These are phyloP conservation scores for Brachionus angularis DNA, from an alignment of 1,140 invertebrate genomes.

Conservation along the genomic window DNA sequence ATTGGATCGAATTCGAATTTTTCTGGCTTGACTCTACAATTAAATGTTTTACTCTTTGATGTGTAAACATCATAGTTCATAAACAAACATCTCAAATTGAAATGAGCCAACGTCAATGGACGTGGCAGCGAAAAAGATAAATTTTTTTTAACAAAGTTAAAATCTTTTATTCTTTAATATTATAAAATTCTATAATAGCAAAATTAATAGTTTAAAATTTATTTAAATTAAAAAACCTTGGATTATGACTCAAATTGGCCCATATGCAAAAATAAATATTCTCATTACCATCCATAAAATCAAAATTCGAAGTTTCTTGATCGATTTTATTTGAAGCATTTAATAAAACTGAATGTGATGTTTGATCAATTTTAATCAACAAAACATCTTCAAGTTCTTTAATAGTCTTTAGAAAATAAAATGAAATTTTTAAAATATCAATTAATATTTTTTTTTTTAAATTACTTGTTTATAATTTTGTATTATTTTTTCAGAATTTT, in stretches of 20 bases:
- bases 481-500: background rate
- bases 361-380: slow-evolving; percentile 51
- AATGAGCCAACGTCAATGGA: slow-evolving; percentile 52
- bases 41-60: slow-evolving; percentile 50
- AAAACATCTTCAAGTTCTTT: slow-evolving; percentile 52
- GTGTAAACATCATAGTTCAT: slow-evolving; percentile 56
- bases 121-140: slow-evolving; percentile 55
- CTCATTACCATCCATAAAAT: slow-evolving; percentile 48
- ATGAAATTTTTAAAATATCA: background rate
- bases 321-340: slow-evolving; percentile 51
- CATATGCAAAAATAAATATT: slow-evolving; percentile 54
- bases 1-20: slow-evolving; percentile 47
- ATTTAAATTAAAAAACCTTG: slow-evolving; percentile 47
- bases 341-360: slow-evolving; percentile 50
- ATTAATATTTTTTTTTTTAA: background rate
- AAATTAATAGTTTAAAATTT: background rate
- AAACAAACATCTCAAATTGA: slow-evolving; percentile 51
- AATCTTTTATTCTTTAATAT: slow-evolving; percentile 52
- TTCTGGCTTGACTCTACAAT: slow-evolving; percentile 48
- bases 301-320: slow-evolving; percentile 54
- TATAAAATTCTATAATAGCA: slow-evolving; percentile 27
- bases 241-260: slow-evolving; percentile 58
- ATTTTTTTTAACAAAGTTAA: slow-evolving; percentile 52
- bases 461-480: no score
- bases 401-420: slow-evolving; percentile 49